Evolutionary conservation across 1,140 invertebrate species (phyloP).

Genomic region (Plutomurus gul): DNA sequence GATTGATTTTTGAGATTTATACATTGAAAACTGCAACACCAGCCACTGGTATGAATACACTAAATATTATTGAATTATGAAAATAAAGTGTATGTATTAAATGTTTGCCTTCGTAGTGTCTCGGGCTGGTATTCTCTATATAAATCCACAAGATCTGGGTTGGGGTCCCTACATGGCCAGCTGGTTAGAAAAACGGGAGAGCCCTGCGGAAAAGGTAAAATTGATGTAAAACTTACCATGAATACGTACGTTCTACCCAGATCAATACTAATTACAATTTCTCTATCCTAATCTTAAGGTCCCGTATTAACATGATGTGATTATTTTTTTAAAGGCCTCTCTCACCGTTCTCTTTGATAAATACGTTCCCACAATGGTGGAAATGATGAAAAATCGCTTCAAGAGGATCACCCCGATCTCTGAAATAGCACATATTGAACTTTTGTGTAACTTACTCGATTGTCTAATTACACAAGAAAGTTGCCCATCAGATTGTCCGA

Average conservation of each 20-base stretch:
- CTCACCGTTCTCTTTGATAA: conserved; percentile 94
- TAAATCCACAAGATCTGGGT: conserved; percentile 91
- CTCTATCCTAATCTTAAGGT: no score
- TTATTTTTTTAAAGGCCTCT: no score
- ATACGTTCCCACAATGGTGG: conserved; percentile 89
- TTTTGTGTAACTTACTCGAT: conserved; percentile 87
- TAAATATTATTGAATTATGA: background rate
- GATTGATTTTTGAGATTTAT: conserved; percentile 94
- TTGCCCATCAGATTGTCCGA: conserved; percentile 82
- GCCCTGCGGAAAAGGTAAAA: conserved; percentile 75
- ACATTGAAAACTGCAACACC: conserved; percentile 93
- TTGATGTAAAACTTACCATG: no score
- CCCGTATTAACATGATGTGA: no score
- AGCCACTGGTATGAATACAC: conserved; percentile 67
- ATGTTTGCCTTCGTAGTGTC: background rate
- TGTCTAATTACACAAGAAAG: conserved; percentile 84
- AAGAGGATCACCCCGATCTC: conserved; percentile 94
- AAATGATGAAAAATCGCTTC: conserved; percentile 81
- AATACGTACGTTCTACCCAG: no score
- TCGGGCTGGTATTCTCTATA: conserved; percentile 84
- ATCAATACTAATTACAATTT: no score
- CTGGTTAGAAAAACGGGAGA: conserved; percentile 88
- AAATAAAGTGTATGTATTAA: no score
- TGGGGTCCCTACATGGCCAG: conserved; percentile 97
- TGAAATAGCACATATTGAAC: conserved; percentile 91